Evolutionary conservation across 2,888 invertebrate species (phyloP).

Genomic region (Apamea monoglypha): DNA sequence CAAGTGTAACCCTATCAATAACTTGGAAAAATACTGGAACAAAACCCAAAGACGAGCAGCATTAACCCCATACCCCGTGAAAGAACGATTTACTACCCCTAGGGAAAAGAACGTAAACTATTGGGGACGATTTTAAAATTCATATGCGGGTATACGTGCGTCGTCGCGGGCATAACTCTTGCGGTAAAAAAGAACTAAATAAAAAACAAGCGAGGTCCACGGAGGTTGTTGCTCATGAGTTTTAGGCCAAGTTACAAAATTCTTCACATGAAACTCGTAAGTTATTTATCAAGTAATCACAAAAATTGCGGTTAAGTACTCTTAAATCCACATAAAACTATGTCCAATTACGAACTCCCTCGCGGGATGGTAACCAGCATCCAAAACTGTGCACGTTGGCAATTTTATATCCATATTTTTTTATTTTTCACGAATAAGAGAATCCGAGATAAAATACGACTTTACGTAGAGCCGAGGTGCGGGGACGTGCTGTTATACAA

Average conservation of each 20-base stretch:
- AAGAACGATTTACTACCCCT: constrained; percentile 52
- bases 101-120: constrained; percentile 53
- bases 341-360: constrained; percentile 58
- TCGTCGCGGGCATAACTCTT: constrained; percentile 16
- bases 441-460: constrained; percentile 88
- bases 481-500: constrained; percentile 88
- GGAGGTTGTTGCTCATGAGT: constrained; percentile 14
- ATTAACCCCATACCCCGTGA: constrained; percentile 35
- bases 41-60: constrained; percentile 29
- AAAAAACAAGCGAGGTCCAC: constrained; percentile 28
- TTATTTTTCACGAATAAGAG: constrained; percentile 83
- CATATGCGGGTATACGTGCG: constrained; percentile 50
- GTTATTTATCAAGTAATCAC: constrained; percentile 46
- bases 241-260: constrained; percentile 3
- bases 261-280: constrained; percentile 27
- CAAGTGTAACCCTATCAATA: constrained; percentile 18
- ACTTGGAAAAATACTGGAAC: constrained; percentile 16
- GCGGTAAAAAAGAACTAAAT: constrained; percentile 25
- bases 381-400: constrained; percentile 76
- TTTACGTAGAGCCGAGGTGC: constrained; percentile 79
- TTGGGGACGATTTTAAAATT: constrained; percentile 59
- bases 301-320: constrained; percentile 24
- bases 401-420: constrained; percentile 83
- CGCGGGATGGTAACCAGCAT: constrained; percentile 48
- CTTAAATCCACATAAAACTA: constrained; percentile 50